These are phyloP conservation scores for Choristoneura fumiferana DNA, from an alignment of 1,140 invertebrate species.

Conservation along the genomic window DNA sequence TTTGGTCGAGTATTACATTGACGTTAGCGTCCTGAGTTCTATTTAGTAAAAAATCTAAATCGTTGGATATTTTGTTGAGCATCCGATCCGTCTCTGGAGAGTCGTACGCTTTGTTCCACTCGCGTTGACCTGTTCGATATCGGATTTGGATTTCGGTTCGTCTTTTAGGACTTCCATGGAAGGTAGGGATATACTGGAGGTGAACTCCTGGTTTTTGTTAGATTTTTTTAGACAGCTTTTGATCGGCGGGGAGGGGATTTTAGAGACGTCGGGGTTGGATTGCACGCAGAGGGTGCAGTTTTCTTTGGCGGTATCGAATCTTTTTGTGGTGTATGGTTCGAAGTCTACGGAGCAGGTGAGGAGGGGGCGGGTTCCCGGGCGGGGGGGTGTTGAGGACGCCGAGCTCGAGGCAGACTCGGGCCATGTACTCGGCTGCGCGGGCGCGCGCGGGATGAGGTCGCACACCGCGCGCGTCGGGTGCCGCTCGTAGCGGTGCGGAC, in stretches of 20 bases:
- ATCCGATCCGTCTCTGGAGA: conserved; percentile 78
- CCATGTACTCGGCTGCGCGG: conserved; percentile 66
- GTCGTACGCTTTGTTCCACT: conserved; percentile 64
- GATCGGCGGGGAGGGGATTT: conserved; percentile 60
- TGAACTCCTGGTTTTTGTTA: conserved; percentile 42
- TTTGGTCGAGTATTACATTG: conserved; percentile 45
- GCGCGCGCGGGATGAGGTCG: conserved; percentile 64
- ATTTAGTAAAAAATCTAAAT: conserved; percentile 87
- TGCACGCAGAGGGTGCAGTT: conserved; percentile 67
- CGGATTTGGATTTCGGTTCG: conserved; percentile 54
- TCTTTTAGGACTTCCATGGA: conserved; percentile 60
- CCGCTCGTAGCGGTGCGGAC: conserved; percentile 44
- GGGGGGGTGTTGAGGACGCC: conserved; percentile 54
- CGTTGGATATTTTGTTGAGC: conserved; percentile 85
- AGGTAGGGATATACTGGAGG: conserved; percentile 61
- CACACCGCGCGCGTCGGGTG: conserved; percentile 61
- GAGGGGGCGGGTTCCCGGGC: conserved; percentile 46
- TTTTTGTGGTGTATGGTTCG: conserved; percentile 57
- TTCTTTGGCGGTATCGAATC: conserved; percentile 55
- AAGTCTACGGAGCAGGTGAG: conserved; percentile 64
- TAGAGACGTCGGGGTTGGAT: conserved; percentile 67
- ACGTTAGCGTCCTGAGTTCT: conserved; percentile 65
- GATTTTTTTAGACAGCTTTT: conserved; percentile 75
- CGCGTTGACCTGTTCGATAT: conserved; percentile 63
- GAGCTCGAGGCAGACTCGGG: conserved; percentile 64